phyloP scores from a whole-genome alignment of 2,888 invertebrate species.

The Tupiocoris notatus region DNA sequence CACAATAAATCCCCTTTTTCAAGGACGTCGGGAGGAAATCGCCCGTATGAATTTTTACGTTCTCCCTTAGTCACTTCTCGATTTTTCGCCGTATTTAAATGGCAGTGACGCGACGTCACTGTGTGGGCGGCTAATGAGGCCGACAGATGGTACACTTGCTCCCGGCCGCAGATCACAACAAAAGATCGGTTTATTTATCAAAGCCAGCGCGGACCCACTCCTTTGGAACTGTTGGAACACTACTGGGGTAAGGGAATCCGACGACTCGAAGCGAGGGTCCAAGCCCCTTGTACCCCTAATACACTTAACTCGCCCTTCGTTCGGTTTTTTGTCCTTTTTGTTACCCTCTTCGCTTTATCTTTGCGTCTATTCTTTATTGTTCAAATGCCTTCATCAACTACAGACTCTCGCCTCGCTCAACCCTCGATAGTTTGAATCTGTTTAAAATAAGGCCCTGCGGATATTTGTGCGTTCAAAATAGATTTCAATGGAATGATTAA shows the following conservation, averaged over 20 bases:
- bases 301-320: conserved; percentile 37
- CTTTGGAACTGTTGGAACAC: conserved; percentile 10
- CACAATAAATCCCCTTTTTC: no score
- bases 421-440: conserved; percentile 38
- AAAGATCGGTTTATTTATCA: conserved; percentile 48
- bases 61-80: no score
- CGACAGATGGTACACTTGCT: conserved; percentile 44
- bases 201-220: conserved; percentile 36
- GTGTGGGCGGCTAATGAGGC: conserved; percentile 43
- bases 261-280: neutral
- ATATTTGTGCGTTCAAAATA: conserved; percentile 41
- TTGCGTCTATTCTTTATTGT: no score
- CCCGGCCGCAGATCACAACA: conserved; percentile 45
- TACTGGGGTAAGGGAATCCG: neutral
- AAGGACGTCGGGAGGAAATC: no score
- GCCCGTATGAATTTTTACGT: no score
- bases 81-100: conserved; percentile 39
- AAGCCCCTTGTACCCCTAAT: conserved; percentile 41
- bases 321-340: neutral
- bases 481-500: no score
- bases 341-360: neutral
- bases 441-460: conserved; percentile 36
- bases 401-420: neutral
- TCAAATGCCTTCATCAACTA: conserved; percentile 14
- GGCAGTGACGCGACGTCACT: conserved; percentile 39